Conservation (phyloP, 2,113 vertebrate genomes). For the Sialia sialis region DNA sequence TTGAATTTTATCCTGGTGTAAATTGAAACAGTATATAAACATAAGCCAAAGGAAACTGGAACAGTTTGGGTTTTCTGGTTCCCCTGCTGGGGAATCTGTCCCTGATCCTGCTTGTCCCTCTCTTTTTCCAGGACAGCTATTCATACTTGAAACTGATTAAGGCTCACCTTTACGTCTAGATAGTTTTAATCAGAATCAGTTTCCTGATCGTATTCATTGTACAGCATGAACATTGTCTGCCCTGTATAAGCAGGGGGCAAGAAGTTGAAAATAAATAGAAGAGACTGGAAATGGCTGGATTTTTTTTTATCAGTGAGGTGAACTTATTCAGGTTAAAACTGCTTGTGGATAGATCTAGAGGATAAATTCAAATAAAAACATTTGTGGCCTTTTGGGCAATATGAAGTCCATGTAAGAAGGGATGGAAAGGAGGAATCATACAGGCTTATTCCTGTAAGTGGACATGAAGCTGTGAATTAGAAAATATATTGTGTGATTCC, state of each 20-base stretch:
- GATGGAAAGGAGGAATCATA: background rate
- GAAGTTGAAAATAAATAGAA: background rate
- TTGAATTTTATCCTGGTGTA: background rate
- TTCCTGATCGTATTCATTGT: background rate
- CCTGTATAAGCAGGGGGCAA: background rate
- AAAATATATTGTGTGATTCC: background rate
- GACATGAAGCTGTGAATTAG: conserved; percentile 28
- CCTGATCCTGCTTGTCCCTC: background rate
- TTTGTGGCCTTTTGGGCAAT: background rate
- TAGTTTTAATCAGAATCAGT: background rate
- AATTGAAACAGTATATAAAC: background rate
- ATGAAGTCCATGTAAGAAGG: background rate
- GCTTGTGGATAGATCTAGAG: background rate
- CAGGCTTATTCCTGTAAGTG: background rate
- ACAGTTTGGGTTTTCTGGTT: background rate
- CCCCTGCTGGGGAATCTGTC: background rate
- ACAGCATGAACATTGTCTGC: background rate
- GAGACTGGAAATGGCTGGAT: background rate
- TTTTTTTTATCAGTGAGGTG: background rate
- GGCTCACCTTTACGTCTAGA: background rate
- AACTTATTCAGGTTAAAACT: background rate
- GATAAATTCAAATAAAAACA: background rate
- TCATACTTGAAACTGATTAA: background rate
- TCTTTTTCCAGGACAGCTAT: background rate
- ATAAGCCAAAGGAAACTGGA: background rate